Evolutionary conservation across 92 coral and sea anemone species (phyloP).

Genomic region (Epizoanthus rinbou): DNA sequence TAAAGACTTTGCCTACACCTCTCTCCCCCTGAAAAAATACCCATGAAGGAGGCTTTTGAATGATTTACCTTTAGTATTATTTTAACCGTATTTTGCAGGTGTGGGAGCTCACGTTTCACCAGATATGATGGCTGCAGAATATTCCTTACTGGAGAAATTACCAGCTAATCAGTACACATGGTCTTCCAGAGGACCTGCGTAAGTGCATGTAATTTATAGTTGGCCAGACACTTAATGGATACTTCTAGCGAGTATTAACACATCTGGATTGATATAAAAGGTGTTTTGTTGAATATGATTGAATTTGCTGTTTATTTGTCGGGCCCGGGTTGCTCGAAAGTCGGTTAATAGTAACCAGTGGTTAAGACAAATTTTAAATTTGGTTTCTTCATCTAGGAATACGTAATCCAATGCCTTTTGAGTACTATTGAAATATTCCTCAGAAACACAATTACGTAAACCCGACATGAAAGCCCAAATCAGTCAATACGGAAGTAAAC

Average conservation of each 20-base stretch:
- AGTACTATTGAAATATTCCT: no score
- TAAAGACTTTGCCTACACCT: no score
- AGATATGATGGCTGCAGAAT: constrained; percentile 99
- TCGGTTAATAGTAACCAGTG: no score
- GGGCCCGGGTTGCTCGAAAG: no score
- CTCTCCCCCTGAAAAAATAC: no score
- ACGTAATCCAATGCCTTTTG: no score
- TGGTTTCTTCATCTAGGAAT: no score
- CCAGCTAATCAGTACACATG: constrained; percentile 98
- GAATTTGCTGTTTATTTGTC: no score
- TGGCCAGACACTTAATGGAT: background rate
- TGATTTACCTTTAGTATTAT: background rate
- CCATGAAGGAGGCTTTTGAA: background rate
- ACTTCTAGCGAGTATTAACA: background rate
- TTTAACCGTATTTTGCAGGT: constrained; percentile 49
- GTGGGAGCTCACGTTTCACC: constrained; percentile 99
- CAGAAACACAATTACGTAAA: no score
- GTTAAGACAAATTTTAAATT: no score
- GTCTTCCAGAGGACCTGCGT: constrained; percentile 99
- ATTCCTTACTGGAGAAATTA: constrained; percentile 90
- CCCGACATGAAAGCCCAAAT: no score
- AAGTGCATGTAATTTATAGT: constrained; percentile 42
- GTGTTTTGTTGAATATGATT: background rate
- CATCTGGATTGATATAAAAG: background rate
- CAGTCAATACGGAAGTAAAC: no score